Evolutionary conservation across 2,888 invertebrate genomes (phyloP).

Genomic region (Drosophila aldrichi): DNA sequence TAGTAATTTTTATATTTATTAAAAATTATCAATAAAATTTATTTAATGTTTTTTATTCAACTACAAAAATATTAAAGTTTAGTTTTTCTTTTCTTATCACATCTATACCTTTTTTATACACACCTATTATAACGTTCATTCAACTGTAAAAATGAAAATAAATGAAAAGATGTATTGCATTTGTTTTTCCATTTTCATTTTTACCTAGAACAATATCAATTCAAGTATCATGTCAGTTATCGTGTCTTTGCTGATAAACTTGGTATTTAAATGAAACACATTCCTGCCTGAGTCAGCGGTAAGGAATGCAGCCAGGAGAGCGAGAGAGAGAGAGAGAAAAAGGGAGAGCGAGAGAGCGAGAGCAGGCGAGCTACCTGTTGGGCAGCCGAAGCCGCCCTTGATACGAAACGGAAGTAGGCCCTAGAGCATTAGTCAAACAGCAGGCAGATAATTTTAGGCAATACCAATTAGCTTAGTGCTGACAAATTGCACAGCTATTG

Average conservation of each 20-base stretch:
- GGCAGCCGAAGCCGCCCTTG: conserved; percentile 42
- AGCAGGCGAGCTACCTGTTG: conserved; percentile 66
- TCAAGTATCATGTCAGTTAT: conserved; percentile 11
- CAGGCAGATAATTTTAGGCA: conserved; percentile 64
- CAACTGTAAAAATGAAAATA: background rate
- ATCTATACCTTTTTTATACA: no score
- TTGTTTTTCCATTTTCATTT: background rate
- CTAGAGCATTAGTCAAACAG: conserved; percentile 75
- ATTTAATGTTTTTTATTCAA: background rate
- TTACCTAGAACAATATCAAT: conserved; percentile 4
- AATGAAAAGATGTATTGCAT: background rate
- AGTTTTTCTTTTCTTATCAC: no score
- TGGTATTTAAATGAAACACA: background rate
- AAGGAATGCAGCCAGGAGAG: conserved; percentile 45
- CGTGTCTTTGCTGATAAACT: conserved; percentile 10
- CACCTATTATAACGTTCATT: background rate
- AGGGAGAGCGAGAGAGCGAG: no score
- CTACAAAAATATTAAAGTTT: background rate
- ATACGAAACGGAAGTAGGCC: conserved; percentile 66
- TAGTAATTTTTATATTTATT: background rate
- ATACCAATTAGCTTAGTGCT: conserved; percentile 79
- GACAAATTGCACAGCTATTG: conserved; percentile 81
- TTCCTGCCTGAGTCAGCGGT: conserved; percentile 49
- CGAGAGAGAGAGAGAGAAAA: background rate
- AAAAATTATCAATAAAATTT: background rate